Conservation (phyloP, 2,888 invertebrate genomes). For the Drosophila fulvimacula region DNA sequence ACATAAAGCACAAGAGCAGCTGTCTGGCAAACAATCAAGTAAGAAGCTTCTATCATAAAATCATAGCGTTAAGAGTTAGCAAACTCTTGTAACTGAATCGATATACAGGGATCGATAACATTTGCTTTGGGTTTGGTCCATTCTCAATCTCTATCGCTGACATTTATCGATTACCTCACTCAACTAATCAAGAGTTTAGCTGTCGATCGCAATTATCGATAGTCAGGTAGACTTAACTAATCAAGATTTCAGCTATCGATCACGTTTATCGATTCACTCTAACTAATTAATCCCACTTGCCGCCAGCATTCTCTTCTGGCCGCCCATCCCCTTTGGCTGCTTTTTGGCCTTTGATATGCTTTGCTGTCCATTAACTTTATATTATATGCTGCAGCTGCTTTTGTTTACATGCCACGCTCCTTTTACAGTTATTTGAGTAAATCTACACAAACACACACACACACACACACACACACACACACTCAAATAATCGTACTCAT, state of each 20-base stretch:
- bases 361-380: constrained; percentile 16
- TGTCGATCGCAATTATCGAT: neutral
- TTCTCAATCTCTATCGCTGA: neutral
- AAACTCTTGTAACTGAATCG: neutral
- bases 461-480: constrained; percentile 1
- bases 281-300: neutral
- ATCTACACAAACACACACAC: neutral
- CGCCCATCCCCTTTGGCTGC: constrained; percentile 7
- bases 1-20: neutral
- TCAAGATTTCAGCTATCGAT: neutral
- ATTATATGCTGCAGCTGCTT: constrained; percentile 22
- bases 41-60: neutral
- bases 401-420: constrained; percentile 15
- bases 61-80: neutral
- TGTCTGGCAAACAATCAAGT: neutral
- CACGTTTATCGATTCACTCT: neutral
- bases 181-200: too few species aligned
- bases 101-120: neutral
- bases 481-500: neutral
- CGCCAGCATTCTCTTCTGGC: neutral
- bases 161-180: neutral
- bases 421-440: constrained; percentile 40
- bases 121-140: neutral
- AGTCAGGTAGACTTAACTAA: too few species aligned
- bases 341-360: constrained; percentile 4